These are phyloP conservation scores for Drosophila lacertosa DNA, from an alignment of 1,140 invertebrate genomes.

Conservation along the genomic window DNA sequence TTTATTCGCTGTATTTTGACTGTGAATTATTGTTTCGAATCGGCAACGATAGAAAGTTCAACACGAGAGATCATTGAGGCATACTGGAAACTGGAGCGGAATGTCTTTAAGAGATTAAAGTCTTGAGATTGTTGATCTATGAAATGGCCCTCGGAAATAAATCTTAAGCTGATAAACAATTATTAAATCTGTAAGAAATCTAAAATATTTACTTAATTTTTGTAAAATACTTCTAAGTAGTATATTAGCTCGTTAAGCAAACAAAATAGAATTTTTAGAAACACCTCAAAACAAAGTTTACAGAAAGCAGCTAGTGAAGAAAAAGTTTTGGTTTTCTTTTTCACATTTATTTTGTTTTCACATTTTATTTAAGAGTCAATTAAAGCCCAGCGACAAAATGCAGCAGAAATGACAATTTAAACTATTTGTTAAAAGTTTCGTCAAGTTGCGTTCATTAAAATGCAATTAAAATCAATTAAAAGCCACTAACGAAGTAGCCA, in stretches of 20 bases:
- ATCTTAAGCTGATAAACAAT: too few relatives aligned
- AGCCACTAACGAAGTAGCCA: conserved; percentile 30
- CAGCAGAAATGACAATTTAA: conserved; percentile 49
- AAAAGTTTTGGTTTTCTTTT: too few relatives aligned
- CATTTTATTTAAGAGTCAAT: conserved; percentile 70
- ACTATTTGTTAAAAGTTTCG: conserved; percentile 34
- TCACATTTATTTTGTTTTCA: too few relatives aligned
- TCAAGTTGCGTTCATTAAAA: conserved; percentile 60
- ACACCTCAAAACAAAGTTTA: too few relatives aligned
- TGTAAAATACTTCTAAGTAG: too few relatives aligned
- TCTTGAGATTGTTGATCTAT: not conserved
- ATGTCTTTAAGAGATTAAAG: not conserved
- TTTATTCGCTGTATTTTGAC: conserved; percentile 10
- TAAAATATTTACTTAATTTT: too few relatives aligned
- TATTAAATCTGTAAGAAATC: too few relatives aligned
- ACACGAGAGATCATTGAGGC: not conserved
- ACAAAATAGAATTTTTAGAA: too few relatives aligned
- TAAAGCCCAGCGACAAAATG: conserved; percentile 38
- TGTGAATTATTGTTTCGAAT: conserved; percentile 22
- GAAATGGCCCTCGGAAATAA: too few relatives aligned
- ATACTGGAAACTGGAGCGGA: too few relatives aligned
- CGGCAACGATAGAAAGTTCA: conserved; percentile 21
- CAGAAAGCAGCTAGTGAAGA: too few relatives aligned
- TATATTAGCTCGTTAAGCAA: too few relatives aligned
- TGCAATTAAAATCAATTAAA: conserved; percentile 80